Evolutionary conservation across 2,113 vertebrate genomes (phyloP), one percentile per base, ranked within the genome.

Genomic region (Lanius collurio): DNA sequence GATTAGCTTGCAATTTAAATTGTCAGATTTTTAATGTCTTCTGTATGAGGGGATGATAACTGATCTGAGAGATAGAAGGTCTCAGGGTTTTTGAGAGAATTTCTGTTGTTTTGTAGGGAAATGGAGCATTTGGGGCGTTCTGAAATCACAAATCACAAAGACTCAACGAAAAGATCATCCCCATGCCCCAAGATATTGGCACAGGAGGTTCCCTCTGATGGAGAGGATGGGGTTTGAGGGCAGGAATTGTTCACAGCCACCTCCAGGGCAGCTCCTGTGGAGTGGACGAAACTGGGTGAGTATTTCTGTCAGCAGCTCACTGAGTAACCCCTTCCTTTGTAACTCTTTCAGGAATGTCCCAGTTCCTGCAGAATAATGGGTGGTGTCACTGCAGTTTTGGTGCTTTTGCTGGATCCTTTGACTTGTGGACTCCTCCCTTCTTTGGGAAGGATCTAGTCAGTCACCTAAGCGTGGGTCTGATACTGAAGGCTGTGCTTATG

Each of bases 251-350:
- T 74, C 6, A 2, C 26, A 33, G 1, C 46, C 89, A 14, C 42
- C 55, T 83, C 44, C 50, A 73, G 33, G 33, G 47, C 33, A 83
- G 15, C 31, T 62, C 15, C 35, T 22, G 13, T 24, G 55, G 53
- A 56, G 27, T 12, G 2, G 1, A 5, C 1, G 2, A 52, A 71
- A 78, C 2, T 33, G 2, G 28, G 6, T 7, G 16, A 83, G 12
- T 19, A 13, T 20, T 88, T 67, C 44, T 76, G 76, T 26, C 68
- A 89, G 50, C 27, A 50, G 2, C 13, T 46, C 60, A 18, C 37
- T 39, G 53, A 49, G 65, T 16, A 6, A 5, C 21, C 30, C 8
- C 41, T 13, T 22, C 41, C 41, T 78, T 75, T 82, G 33, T 31
- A 37, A 10, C 8, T 62, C 7, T 60, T 31, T 23, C 31, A 53